phyloP scores from a whole-genome alignment of 1,140 invertebrate species.

The Pachyrhynchus sulphureomaculatus region DNA sequence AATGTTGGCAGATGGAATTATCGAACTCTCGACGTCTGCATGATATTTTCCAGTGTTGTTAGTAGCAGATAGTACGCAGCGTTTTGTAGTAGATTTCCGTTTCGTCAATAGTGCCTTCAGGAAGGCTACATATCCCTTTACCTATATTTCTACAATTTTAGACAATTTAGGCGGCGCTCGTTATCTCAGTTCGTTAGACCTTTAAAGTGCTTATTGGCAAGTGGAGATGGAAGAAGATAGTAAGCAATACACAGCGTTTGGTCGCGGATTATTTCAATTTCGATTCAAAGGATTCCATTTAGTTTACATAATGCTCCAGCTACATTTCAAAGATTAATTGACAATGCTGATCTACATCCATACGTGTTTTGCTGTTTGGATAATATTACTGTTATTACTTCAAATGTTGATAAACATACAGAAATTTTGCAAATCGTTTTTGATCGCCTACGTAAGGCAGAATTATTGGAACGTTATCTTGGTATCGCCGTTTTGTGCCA shows the following conservation, averaged over 20 bases:
- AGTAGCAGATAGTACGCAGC: constrained; percentile 32
- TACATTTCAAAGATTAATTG: constrained; percentile 46
- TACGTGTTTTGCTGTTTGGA: constrained; percentile 40
- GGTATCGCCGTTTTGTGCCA: constrained; percentile 51
- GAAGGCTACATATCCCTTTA: constrained; percentile 43
- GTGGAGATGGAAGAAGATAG: constrained; percentile 43
- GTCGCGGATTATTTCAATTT: constrained; percentile 36
- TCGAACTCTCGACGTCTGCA: constrained; percentile 31
- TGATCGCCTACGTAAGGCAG: constrained; percentile 24
- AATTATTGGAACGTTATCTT: constrained; percentile 53
- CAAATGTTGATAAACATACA: constrained; percentile 2
- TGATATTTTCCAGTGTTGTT: constrained; percentile 37
- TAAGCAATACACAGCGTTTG: constrained; percentile 52
- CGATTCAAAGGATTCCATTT: constrained; percentile 42
- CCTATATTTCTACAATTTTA: constrained; percentile 43
- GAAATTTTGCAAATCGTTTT: constrained; percentile 6
- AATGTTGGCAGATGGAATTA: background rate
- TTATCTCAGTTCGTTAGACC: constrained; percentile 41
- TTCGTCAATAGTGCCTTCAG: constrained; percentile 38
- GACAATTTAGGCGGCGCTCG: constrained; percentile 38
- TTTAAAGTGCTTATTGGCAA: constrained; percentile 49
- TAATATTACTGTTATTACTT: constrained; percentile 9
- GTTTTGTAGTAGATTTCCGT: constrained; percentile 44
- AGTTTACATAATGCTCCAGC: constrained; percentile 46
- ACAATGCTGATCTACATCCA: constrained; percentile 28